These are phyloP conservation scores for Euphydryas editha DNA, from an alignment of 2,888 invertebrate genomes.

Conservation along the genomic window DNA sequence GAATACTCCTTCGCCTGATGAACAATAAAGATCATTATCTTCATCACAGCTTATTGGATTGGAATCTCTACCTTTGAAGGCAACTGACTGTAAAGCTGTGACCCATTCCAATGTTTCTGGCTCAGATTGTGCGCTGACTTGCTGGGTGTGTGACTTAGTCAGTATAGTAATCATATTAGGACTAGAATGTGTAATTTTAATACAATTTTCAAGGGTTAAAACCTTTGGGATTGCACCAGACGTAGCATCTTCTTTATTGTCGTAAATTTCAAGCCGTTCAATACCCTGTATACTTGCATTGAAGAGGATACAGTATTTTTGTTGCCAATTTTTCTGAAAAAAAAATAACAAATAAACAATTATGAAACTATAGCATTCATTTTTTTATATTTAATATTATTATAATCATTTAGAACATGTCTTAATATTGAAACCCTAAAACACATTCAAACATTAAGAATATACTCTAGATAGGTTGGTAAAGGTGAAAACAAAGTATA, in stretches of 20 bases:
- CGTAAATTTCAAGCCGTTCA: constrained; percentile 93
- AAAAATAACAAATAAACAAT: background rate
- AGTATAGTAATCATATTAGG: constrained; percentile 87
- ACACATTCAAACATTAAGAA: background rate
- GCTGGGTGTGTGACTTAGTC: constrained; percentile 89
- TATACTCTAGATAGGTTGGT: constrained; percentile 12
- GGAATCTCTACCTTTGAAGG: constrained; percentile 88
- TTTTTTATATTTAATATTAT: too few species aligned
- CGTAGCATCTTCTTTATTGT: constrained; percentile 88
- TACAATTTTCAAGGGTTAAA: constrained; percentile 93
- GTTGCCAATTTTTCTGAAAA: constrained; percentile 92
- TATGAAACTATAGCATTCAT: background rate
- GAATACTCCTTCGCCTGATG: constrained; percentile 92
- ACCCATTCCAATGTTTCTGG: constrained; percentile 91
- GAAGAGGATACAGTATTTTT: constrained; percentile 90
- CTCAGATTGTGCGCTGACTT: constrained; percentile 84
- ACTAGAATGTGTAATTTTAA: constrained; percentile 90
- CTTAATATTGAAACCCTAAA: background rate
- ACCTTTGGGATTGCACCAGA: constrained; percentile 87
- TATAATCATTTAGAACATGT: background rate
- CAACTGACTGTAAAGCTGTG: constrained; percentile 90
- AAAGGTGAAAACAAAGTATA: constrained; percentile 7
- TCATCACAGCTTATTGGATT: constrained; percentile 88
- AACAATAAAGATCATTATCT: constrained; percentile 94
- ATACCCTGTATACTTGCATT: constrained; percentile 93